Evolutionary conservation across 2,888 invertebrate genomes (phyloP).

Genomic region (Dyspetes luteomarginatus): DNA sequence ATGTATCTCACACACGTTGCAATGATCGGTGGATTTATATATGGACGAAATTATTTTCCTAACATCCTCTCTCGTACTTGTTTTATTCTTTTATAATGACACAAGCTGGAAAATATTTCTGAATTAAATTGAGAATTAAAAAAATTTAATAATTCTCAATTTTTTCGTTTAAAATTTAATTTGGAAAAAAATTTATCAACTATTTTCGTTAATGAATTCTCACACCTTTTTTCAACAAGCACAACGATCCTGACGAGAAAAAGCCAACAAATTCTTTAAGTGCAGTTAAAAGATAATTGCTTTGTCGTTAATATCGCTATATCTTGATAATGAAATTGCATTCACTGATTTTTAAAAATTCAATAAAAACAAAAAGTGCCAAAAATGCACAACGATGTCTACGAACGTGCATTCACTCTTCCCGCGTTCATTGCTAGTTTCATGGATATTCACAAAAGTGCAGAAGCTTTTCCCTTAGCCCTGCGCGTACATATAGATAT

Average conservation of each 20-base stretch:
- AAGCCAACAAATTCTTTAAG: too few species aligned
- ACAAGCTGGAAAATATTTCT: too few species aligned
- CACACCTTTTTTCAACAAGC: too few species aligned
- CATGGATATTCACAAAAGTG: conserved; percentile 24
- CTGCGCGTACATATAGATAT: background rate
- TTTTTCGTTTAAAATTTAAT: background rate
- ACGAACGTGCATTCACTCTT: background rate
- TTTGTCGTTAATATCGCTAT: too few species aligned
- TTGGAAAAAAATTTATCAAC: too few species aligned
- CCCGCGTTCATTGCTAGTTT: conserved; percentile 17
- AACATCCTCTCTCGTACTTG: background rate
- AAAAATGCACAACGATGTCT: background rate
- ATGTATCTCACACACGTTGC: background rate
- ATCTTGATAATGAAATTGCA: too few species aligned
- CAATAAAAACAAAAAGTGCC: background rate
- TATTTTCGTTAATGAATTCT: too few species aligned
- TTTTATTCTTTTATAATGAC: background rate
- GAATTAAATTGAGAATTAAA: too few species aligned
- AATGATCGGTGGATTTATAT: conserved; percentile 5
- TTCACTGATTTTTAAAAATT: too few species aligned
- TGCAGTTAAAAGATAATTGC: too few species aligned
- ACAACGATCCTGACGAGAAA: too few species aligned
- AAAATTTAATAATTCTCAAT: too few species aligned
- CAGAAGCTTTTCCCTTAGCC: conserved; percentile 25
- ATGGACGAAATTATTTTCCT: background rate